These are phyloP conservation scores for Gymnocephalus cernua DNA, from an alignment of 2,113 vertebrate species.

Conservation along the genomic window DNA sequence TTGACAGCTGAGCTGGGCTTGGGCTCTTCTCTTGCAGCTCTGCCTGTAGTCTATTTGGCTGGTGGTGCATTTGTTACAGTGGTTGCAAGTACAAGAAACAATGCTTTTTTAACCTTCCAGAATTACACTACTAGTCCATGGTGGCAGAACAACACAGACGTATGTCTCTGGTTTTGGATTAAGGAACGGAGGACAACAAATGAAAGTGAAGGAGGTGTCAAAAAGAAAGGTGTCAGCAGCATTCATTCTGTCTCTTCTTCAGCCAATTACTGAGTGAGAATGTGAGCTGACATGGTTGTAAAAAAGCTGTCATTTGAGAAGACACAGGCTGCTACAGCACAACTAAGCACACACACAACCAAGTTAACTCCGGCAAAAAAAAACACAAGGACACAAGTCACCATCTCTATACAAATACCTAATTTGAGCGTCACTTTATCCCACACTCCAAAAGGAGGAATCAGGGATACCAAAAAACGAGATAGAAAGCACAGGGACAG, in stretches of 20 bases:
- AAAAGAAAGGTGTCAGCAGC: neutral
- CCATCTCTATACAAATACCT: neutral
- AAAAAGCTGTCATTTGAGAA: conserved; percentile 21
- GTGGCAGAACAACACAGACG: neutral
- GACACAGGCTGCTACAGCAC: neutral
- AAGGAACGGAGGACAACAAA: neutral
- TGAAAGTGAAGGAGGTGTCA: neutral
- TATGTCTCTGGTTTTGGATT: conserved; percentile 7
- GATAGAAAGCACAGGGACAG: neutral
- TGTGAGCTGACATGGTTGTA: conserved; percentile 3
- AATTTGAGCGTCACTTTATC: conserved; percentile 13
- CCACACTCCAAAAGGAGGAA: neutral
- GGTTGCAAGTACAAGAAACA: neutral
- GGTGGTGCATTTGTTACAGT: neutral
- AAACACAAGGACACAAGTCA: neutral
- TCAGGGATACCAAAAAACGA: neutral
- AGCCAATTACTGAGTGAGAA: conserved; percentile 14
- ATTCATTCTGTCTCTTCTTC: conserved; percentile 11
- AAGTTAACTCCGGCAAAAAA: neutral
- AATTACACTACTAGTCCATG: neutral
- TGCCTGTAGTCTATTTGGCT: neutral
- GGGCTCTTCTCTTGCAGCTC: neutral
- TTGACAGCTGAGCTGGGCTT: neutral
- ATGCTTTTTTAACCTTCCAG: neutral
- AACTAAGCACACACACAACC: neutral